Conservation (phyloP, 2,797 vertebrate genomes). For the Sebastes reedi region DNA sequence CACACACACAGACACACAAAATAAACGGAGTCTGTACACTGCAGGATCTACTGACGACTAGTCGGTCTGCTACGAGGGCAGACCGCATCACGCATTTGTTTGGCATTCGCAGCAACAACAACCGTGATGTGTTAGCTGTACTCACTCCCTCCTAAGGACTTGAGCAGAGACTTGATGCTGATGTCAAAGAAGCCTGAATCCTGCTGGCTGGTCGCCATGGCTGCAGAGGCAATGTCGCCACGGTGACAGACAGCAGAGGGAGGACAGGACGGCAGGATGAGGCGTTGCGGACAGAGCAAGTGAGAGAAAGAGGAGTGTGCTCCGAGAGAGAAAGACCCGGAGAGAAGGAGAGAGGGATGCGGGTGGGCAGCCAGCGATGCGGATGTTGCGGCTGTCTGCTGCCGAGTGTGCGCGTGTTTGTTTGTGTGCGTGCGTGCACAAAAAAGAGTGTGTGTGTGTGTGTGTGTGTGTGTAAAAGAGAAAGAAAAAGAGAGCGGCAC, state of each 20-base stretch:
- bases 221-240: conserved; percentile 83
- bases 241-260: conserved; percentile 84
- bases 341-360: conserved; percentile 42
- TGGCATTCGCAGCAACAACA: conserved; percentile 15
- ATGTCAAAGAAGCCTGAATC: conserved; percentile 99
- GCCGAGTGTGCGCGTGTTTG: conserved; percentile 29
- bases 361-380: conserved; percentile 62
- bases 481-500: conserved; percentile 21
- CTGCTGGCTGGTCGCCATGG: conserved; percentile 97
- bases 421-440: conserved; percentile 9
- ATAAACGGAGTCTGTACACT: conserved; percentile 1
- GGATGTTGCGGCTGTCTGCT: conserved; percentile 70
- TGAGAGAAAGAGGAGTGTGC: conserved; percentile 40
- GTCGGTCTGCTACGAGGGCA: not conserved
- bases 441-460: conserved; percentile 21
- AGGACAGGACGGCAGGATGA: conserved; percentile 82
- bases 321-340: conserved; percentile 22
- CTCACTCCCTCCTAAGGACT: conserved; percentile 99
- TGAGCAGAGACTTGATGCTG: conserved; percentile 98
- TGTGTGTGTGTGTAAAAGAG: conserved; percentile 48
- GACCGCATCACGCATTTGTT: conserved; percentile 22
- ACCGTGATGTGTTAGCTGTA: conserved; percentile 69
- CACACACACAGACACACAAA: conserved; percentile 13
- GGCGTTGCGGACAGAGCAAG: conserved; percentile 70
- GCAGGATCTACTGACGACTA: conserved; percentile 2